A percentile compares a stretch with the other conserved stretches of the same genome.
phyloP scores from a whole-genome alignment of 2,888 invertebrate species.

The Rhingia campestris region DNA sequence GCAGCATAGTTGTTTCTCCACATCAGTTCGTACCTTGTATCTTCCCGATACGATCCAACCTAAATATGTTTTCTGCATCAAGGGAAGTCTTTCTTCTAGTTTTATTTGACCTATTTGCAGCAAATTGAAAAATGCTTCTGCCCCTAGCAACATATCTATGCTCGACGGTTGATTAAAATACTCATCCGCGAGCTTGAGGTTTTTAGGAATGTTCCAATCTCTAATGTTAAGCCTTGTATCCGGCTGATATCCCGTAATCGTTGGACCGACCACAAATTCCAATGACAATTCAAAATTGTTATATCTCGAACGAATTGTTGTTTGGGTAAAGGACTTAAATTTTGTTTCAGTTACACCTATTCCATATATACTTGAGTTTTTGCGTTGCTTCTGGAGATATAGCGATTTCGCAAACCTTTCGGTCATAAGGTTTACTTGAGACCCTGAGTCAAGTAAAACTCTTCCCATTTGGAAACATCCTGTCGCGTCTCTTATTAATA shows the following conservation, averaged over 20 bases:
- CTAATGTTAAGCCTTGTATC: no score
- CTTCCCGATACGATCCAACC: neutral
- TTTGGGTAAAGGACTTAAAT: slow-evolving; percentile 11
- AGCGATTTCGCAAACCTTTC: slow-evolving; percentile 2
- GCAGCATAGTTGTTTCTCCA: neutral
- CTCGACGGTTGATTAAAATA: slow-evolving; percentile 32
- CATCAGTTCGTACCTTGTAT: neutral
- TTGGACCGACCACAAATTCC: no score
- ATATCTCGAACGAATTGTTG: slow-evolving; percentile 7
- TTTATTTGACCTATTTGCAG: neutral
- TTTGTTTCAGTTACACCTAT: slow-evolving; percentile 1
- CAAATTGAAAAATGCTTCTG: slow-evolving; percentile 46
- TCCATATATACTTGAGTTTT: slow-evolving; percentile 13
- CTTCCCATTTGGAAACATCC: no score
- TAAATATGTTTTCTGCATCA: neutral
- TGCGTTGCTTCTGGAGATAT: neutral
- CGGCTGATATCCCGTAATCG: no score
- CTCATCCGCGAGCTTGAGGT: no score
- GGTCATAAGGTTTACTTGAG: slow-evolving; percentile 50
- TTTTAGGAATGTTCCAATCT: neutral
- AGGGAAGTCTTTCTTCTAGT: neutral
- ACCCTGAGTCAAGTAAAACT: slow-evolving; percentile 63
- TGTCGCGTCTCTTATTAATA: slow-evolving; percentile 45
- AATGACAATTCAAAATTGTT: no score
- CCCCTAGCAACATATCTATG: slow-evolving; percentile 54